These are phyloP conservation scores for Leptinotarsa defecta DNA, from an alignment of 1,140 invertebrate species.

Conservation along the genomic window DNA sequence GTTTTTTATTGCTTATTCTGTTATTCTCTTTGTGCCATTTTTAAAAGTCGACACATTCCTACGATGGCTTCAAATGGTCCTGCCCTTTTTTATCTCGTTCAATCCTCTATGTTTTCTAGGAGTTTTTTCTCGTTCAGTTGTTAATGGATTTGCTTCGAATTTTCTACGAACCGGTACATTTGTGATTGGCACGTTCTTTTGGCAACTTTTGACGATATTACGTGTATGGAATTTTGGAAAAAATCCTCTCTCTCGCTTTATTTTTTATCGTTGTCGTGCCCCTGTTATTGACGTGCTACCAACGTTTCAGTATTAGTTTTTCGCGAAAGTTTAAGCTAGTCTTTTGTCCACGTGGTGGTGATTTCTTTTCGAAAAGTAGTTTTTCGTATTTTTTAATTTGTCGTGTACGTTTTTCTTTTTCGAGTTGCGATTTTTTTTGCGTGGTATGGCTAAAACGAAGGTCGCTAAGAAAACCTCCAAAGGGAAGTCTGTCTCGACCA, in stretches of 20 bases:
- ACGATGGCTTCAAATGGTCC: too few species aligned
- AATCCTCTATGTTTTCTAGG: not conserved
- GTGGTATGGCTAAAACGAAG: slow-evolving; percentile 37
- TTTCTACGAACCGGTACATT: not conserved
- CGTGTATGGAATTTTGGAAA: too few species aligned
- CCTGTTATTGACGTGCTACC: slow-evolving; percentile 1
- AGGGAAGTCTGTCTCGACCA: slow-evolving; percentile 16
- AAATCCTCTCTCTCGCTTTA: too few species aligned
- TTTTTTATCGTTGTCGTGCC: not conserved
- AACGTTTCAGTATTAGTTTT: slow-evolving; percentile 6
- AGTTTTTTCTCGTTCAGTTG: not conserved
- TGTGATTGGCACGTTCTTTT: not conserved
- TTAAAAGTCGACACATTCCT: too few species aligned
- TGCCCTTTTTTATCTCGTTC: too few species aligned
- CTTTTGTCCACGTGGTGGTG: slow-evolving; percentile 25
- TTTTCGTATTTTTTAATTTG: slow-evolving; percentile 13
- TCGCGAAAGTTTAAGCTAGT: not conserved
- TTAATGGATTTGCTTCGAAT: not conserved
- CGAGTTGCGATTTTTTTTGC: not conserved
- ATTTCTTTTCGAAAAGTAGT: slow-evolving; percentile 2
- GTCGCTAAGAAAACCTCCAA: slow-evolving; percentile 21
- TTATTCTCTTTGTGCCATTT: too few species aligned
- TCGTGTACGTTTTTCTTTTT: not conserved
- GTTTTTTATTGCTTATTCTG: too few species aligned
- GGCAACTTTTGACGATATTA: too few species aligned